Conservation (phyloP, 2,113 vertebrate genomes). For the Seriola dumerili region DNA sequence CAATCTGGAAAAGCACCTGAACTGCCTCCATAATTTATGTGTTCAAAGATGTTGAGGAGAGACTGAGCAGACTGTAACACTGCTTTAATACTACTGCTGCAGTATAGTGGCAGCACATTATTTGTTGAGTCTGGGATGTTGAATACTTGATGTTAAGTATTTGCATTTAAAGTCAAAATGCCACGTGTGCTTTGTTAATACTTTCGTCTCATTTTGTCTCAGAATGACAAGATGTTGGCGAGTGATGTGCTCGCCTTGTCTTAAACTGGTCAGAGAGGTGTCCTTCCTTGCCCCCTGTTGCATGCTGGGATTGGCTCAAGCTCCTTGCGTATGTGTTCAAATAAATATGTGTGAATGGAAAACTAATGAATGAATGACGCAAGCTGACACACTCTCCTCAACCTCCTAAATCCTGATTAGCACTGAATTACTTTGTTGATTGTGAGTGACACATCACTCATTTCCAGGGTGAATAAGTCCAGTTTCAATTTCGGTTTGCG, state of each 20-base stretch:
- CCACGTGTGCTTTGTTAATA: neutral
- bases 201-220: neutral
- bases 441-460: conserved; percentile 19
- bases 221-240: no score
- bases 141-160: no score
- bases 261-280: conserved; percentile 1
- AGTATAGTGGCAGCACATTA: no score
- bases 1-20: no score
- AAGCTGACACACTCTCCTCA: neutral
- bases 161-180: no score
- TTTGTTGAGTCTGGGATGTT: no score
- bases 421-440: neutral
- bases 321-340: neutral
- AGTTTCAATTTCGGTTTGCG: conserved; percentile 18
- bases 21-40: no score
- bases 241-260: neutral
- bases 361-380: conserved; percentile 7
- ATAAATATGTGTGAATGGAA: conserved; percentile 11
- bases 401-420: neutral
- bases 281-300: neutral
- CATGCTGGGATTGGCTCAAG: conserved; percentile 6
- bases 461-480: conserved; percentile 21
- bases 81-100: no score
- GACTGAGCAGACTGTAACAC: no score
- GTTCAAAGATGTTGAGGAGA: no score